Conservation (phyloP, 2,888 invertebrate genomes). For the Neuroscelio doddi region DNA sequence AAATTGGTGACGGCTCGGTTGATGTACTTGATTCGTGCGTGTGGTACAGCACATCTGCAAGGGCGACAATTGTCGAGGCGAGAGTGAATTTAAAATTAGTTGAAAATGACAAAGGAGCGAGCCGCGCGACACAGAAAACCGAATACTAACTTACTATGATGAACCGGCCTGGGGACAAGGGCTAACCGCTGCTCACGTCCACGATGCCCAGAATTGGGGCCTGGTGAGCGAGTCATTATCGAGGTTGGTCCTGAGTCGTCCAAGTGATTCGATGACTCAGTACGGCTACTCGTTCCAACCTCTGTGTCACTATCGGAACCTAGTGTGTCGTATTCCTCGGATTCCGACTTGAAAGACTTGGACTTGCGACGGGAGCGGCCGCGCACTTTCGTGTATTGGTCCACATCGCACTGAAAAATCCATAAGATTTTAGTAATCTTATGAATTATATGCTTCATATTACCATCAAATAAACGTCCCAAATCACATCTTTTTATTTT, state of each 20-base stretch:
- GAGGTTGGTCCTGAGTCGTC: slow-evolving; percentile 71
- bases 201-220: slow-evolving; percentile 70
- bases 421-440: slow-evolving; percentile 39
- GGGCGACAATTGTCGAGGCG: slow-evolving; percentile 26
- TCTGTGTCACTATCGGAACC: slow-evolving; percentile 75
- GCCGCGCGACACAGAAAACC: slow-evolving; percentile 66
- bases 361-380: slow-evolving; percentile 73
- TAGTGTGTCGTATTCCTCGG: slow-evolving; percentile 75
- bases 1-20: slow-evolving; percentile 75
- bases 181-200: slow-evolving; percentile 73
- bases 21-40: slow-evolving; percentile 74
- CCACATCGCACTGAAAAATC: slow-evolving; percentile 63
- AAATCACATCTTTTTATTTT: no score
- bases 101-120: slow-evolving; percentile 33
- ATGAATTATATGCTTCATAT: slow-evolving; percentile 21
- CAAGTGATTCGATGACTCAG: slow-evolving; percentile 73
- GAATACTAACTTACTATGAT: slow-evolving; percentile 78
- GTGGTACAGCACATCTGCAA: slow-evolving; percentile 71
- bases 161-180: slow-evolving; percentile 73
- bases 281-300: slow-evolving; percentile 72
- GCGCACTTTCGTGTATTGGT: slow-evolving; percentile 67
- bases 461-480: no score
- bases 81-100: slow-evolving; percentile 34
- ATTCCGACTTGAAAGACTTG: slow-evolving; percentile 75
- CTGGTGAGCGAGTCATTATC: slow-evolving; percentile 64